Conservation (phyloP, 1,140 invertebrate species). For the Eufriesea mexicana region DNA sequence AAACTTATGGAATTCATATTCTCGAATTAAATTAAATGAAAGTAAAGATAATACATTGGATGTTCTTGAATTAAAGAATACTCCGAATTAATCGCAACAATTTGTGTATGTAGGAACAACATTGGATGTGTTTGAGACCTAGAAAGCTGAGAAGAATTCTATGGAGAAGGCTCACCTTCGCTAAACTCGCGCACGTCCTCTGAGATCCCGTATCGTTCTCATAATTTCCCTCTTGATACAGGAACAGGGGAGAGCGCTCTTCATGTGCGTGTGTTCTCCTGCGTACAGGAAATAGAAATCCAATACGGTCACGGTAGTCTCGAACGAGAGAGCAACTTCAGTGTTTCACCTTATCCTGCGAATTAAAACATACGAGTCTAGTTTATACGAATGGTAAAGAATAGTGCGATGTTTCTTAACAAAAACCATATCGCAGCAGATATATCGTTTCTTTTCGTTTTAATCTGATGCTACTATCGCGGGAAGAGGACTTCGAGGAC, state of each 20-base stretch:
- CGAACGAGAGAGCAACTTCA: conserved; percentile 1
- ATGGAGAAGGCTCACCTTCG: background rate
- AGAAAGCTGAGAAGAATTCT: background rate
- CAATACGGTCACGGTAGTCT: conserved; percentile 39
- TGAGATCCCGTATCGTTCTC: conserved; percentile 25
- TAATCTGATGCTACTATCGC: background rate
- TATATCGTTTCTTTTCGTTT: background rate
- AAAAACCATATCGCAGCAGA: background rate
- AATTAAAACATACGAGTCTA: conserved; percentile 11
- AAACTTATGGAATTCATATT: too few species aligned
- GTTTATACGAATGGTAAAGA: background rate
- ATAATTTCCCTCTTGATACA: conserved; percentile 29
- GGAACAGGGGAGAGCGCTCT: conserved; percentile 18
- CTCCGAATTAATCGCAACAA: background rate
- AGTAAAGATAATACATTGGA: too few species aligned
- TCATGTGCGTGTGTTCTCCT: conserved; percentile 21
- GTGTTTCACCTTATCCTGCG: conserved; percentile 29
- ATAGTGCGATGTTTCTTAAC: background rate
- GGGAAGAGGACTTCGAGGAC: too few species aligned
- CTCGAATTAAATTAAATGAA: too few species aligned
- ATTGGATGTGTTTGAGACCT: background rate
- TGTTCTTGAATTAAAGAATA: too few species aligned
- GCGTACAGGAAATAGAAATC: conserved; percentile 45
- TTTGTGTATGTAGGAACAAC: background rate
- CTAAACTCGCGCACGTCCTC: background rate